These are phyloP conservation scores for Lycia hirtaria DNA, from an alignment of 2,888 invertebrate species.

Conservation along the genomic window DNA sequence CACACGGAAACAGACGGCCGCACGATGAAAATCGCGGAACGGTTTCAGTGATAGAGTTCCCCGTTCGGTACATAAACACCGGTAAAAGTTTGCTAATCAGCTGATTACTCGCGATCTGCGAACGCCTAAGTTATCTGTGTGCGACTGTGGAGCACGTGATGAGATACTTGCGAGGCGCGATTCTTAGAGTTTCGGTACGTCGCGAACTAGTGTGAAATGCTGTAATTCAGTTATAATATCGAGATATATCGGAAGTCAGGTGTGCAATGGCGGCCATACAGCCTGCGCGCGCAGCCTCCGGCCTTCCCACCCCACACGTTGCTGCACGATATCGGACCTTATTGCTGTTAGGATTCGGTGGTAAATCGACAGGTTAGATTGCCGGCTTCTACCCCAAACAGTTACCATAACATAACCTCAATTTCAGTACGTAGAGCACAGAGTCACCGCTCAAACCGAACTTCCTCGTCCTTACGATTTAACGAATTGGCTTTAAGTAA, in stretches of 20 bases:
- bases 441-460: constrained; percentile 63
- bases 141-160: constrained; percentile 55
- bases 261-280: constrained; percentile 81
- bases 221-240: constrained; percentile 73
- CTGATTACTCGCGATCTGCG: constrained; percentile 71
- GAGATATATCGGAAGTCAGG: constrained; percentile 78
- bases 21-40: constrained; percentile 55
- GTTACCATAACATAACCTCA: constrained; percentile 85
- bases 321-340: constrained; percentile 71
- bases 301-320: constrained; percentile 60
- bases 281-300: constrained; percentile 81
- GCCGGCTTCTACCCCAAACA: constrained; percentile 75
- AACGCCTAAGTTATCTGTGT: constrained; percentile 60
- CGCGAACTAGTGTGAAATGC: constrained; percentile 57
- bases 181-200: constrained; percentile 48
- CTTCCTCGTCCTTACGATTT: constrained; percentile 52
- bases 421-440: constrained; percentile 72
- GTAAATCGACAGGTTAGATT: constrained; percentile 53
- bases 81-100: constrained; percentile 82
- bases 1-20: constrained; percentile 53
- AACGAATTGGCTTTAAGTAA: constrained; percentile 69
- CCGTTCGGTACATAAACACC: constrained; percentile 71
- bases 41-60: constrained; percentile 67
- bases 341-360: constrained; percentile 63
- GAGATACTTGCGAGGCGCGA: constrained; percentile 51